Base-by-base conservation (phyloP, 2,113 vertebrate species). In the Dicaeum eximium region DNA sequence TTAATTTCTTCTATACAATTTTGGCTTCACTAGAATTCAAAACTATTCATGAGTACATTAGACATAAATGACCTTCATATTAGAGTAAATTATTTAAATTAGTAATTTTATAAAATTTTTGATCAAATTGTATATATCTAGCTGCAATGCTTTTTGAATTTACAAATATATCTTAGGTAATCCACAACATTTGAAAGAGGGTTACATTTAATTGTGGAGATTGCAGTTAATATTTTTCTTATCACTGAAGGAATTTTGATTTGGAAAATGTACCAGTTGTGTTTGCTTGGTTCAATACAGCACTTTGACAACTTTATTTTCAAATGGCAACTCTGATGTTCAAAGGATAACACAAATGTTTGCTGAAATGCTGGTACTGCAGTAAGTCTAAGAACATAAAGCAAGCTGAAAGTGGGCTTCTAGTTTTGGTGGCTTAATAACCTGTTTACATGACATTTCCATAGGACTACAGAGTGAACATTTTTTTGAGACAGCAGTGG, bases 401-500 rank as follows among this genome's bases (percentile, higher is more conserved):
- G 10, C 42, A 91, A 96, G 31, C 38, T 89, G 47, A 17, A 77
- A 87, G 27, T 61, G 33, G 23, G 11, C 35, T 88, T 93, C 33
- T 24, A 60, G 38, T 48, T 77, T 48, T 23, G 72, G 23, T 80
- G 67, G 38, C 89, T 95, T 89, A 96, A 78, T 97, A 96, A 97
- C 95, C 91, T 95, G 93, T 95, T 53, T 54, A 75, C 86, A 66
- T 97, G 96, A 56, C 88, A 53, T 98, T 98, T 98, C 97, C 80
- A n/a, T 98, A 99, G 99, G 99, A 99, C 98, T 99, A 99, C 98
- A 98, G 99, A 97, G 99, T 99, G 98, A 99, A 99, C 96, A 99
- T 99, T 98, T 99, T 99, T 98, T 98, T 99, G 98, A 98, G 99
- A 91, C 99, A 99, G 98, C 99, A 99, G 93, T 99, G 99, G 99